phyloP scores from a whole-genome alignment of 2,888 invertebrate species.

The Drosophila imparisetae region DNA sequence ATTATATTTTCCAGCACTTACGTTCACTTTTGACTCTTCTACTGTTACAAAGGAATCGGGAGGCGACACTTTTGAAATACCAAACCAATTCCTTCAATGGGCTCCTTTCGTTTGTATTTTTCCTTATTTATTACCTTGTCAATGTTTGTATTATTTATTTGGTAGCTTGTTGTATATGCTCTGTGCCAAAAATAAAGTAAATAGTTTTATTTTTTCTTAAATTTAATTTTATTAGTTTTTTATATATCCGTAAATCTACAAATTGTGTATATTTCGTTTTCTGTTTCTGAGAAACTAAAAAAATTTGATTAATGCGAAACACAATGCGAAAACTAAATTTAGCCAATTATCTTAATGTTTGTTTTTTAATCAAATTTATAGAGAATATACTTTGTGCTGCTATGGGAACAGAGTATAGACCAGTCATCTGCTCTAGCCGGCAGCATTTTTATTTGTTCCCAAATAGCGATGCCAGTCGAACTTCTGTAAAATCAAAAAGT shows the following conservation, averaged over 20 bases:
- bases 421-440: not conserved
- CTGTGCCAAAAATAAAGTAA: not conserved
- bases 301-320: not conserved
- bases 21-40: not conserved
- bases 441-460: not conserved
- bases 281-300: not conserved
- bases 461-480: not conserved
- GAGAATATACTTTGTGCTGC: not conserved
- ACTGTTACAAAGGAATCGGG: not conserved
- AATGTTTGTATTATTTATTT: conserved; percentile 13
- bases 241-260: not conserved
- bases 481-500: conserved; percentile 1
- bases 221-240: not conserved
- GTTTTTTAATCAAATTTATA: not conserved
- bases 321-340: not conserved
- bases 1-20: not conserved
- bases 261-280: not conserved
- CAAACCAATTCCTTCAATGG: conserved; percentile 2
- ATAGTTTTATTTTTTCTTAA: not conserved
- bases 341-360: not conserved
- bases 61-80: conserved; percentile 9
- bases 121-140: conserved; percentile 1
- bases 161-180: not conserved
- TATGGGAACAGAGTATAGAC: not conserved
- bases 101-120: not conserved